phyloP scores from a whole-genome alignment of 2,888 invertebrate genomes.

The Tortricodes alternella region DNA sequence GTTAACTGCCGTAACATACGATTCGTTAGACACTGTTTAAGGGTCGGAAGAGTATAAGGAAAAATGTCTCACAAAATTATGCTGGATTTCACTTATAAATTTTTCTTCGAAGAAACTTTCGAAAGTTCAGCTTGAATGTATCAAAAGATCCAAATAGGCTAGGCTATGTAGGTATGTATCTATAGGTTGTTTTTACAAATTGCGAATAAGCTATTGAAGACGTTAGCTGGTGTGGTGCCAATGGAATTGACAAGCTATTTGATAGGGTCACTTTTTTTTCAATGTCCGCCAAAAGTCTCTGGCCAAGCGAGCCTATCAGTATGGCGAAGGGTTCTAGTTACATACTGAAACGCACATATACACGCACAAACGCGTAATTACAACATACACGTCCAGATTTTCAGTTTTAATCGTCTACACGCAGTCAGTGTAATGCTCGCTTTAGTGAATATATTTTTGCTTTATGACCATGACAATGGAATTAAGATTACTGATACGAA shows the following conservation, averaged over 20 bases:
- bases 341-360: slow-evolving; percentile 14
- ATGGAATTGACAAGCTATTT: too few species aligned
- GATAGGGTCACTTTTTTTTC: too few species aligned
- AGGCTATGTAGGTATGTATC: background rate
- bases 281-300: slow-evolving; percentile 16
- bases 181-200: too few species aligned
- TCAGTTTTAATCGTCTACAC: slow-evolving; percentile 5
- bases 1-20: slow-evolving; percentile 9
- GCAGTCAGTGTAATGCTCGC: slow-evolving; percentile 11
- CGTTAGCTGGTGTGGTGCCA: too few species aligned
- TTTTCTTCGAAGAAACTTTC: slow-evolving; percentile 39
- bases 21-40: slow-evolving; percentile 56
- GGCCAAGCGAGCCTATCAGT: slow-evolving; percentile 9
- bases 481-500: slow-evolving; percentile 1
- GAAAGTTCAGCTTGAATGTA: background rate
- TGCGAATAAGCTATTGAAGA: too few species aligned
- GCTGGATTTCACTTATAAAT: slow-evolving; percentile 49
- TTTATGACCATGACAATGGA: slow-evolving; percentile 3
- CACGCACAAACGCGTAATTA: background rate
- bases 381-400: background rate
- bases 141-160: background rate
- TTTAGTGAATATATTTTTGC: slow-evolving; percentile 10
- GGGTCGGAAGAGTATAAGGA: slow-evolving; percentile 58
- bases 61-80: slow-evolving; percentile 58
- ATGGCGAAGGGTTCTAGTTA: slow-evolving; percentile 14